Evolutionary conservation across 2,113 vertebrate genomes (phyloP), one percentile per base, ranked within the genome.

Genomic region (Pseudopipra pipra): DNA sequence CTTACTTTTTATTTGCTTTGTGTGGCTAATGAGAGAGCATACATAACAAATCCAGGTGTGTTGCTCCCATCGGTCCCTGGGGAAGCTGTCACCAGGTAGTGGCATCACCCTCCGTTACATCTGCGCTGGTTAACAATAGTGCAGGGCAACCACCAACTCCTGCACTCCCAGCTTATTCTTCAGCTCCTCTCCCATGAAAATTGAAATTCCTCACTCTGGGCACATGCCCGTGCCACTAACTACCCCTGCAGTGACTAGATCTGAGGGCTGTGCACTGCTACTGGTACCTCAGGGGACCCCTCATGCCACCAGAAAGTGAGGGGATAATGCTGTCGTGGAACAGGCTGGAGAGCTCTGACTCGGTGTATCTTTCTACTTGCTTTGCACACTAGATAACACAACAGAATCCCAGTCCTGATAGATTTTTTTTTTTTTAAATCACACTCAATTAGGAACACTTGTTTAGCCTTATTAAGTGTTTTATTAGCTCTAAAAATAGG

Each of bases 401-500:
- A 59, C 21, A 44, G 35, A 76, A 67, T 35, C 31, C 30, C 79
- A 72, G 24, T 44, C 65, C 55, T 65, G 33, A 56, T 6, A 62
- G 7, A 35, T 5, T 30, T 7, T 5, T 17, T 23, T 21, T 72
- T 87, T 49, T 39, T 14, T 10, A 70, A 86, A 92, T 92, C 73
- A 82, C 37, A 90, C 54, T 83, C 35, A 62, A 49, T 66, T 86
- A 9, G 54, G 80, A 97, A 95, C 46, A 47, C 63, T 82, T 61
- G 41, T 37, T 94, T 76, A 66, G 77, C 91, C 66, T 88, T 96
- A 89, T 16, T 61, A 96, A 96, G 90, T 89, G 82, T 97, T 97
- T 94, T 96, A 95, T 92, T 96, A 91, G 30, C 35, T 94, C 92
- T 93, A 90, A 97, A 94, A 97, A 94, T 96, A 97, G 75, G 91